These are phyloP conservation scores for Phocides pigmalion DNA, from an alignment of 1,140 invertebrate genomes.

Conservation along the genomic window DNA sequence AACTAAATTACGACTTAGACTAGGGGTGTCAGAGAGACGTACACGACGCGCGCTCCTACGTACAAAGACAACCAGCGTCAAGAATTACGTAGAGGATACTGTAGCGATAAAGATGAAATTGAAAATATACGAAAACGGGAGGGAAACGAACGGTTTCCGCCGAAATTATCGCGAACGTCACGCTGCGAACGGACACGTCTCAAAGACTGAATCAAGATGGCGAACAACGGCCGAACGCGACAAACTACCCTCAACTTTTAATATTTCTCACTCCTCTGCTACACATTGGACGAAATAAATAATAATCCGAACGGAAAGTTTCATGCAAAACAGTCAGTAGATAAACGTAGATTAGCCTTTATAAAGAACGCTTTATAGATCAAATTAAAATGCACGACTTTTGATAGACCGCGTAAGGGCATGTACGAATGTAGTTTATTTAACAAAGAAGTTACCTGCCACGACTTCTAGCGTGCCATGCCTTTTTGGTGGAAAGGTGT, in stretches of 20 bases:
- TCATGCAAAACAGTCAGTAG: not conserved
- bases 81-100: constrained; percentile 35
- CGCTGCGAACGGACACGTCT: constrained; percentile 53
- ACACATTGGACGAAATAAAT: not conserved
- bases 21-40: constrained; percentile 43
- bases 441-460: not conserved
- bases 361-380: not conserved
- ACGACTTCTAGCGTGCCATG: not conserved
- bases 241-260: constrained; percentile 39
- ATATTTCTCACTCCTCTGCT: not conserved
- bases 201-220: constrained; percentile 51
- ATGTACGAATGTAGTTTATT: not conserved
- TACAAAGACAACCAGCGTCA: constrained; percentile 30
- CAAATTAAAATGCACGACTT: not conserved
- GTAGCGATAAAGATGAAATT: constrained; percentile 25
- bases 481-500: too few species aligned
- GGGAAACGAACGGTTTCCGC: constrained; percentile 40
- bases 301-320: constrained; percentile 2
- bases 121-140: constrained; percentile 12
- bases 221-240: constrained; percentile 3
- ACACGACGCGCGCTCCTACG: constrained; percentile 40
- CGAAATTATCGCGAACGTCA: constrained; percentile 41
- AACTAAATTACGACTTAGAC: constrained; percentile 36
- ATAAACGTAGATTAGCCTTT: not conserved
- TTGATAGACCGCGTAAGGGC: not conserved